These are phyloP conservation scores for Apamea crenata DNA, from an alignment of 2,888 invertebrate genomes.

Conservation along the genomic window DNA sequence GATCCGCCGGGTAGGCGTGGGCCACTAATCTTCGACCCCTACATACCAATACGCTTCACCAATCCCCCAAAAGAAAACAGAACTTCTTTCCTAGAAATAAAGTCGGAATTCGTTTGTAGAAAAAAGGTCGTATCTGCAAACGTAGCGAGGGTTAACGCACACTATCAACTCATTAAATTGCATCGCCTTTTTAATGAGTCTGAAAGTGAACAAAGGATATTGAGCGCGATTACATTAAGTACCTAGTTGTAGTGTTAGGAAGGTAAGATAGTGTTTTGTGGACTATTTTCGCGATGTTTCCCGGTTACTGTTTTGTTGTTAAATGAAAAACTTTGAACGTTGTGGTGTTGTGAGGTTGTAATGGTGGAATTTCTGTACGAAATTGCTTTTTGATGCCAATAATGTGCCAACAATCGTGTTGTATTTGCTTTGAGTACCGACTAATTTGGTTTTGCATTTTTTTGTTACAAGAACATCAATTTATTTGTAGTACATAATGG, in stretches of 20 bases:
- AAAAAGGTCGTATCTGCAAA: slow-evolving; percentile 83
- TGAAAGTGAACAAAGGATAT: slow-evolving; percentile 91
- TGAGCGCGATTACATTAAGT: slow-evolving; percentile 90
- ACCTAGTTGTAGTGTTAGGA: slow-evolving; percentile 85
- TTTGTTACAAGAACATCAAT: background rate
- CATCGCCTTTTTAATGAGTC: slow-evolving; percentile 91
- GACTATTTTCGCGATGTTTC: slow-evolving; percentile 76
- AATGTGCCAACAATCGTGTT: slow-evolving; percentile 19
- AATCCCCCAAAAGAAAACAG: slow-evolving; percentile 69
- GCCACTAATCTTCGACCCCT: slow-evolving; percentile 90
- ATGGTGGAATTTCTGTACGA: slow-evolving; percentile 15
- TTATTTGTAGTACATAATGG: background rate
- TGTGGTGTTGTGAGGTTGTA: slow-evolving; percentile 29
- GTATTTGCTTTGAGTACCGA: background rate
- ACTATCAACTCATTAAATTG: slow-evolving; percentile 91
- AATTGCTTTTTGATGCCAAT: slow-evolving; percentile 21
- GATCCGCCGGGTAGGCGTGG: slow-evolving; percentile 89
- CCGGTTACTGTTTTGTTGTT: slow-evolving; percentile 69
- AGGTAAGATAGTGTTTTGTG: slow-evolving; percentile 80
- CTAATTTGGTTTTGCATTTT: background rate
- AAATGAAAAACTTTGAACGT: slow-evolving; percentile 63
- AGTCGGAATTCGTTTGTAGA: slow-evolving; percentile 69
- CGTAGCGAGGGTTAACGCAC: slow-evolving; percentile 90
- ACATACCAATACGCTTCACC: slow-evolving; percentile 84
- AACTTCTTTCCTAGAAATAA: slow-evolving; percentile 71